Evolutionary conservation across 2,113 vertebrate genomes (phyloP).

Genomic region (Nannospalax galili): DNA sequence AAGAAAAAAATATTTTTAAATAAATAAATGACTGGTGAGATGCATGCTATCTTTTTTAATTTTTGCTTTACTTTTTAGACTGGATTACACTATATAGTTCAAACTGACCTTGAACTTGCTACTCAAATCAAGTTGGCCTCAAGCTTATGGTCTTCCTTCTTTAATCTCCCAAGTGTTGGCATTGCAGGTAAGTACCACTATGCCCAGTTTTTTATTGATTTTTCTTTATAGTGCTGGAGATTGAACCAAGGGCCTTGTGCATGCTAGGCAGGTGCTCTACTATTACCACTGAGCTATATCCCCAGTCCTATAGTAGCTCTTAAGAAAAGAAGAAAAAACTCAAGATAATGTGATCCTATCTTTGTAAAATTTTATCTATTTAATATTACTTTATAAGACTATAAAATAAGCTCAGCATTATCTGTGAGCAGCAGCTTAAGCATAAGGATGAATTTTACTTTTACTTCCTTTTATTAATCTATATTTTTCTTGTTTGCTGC

Average conservation of each 20-base stretch:
- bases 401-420: slow-evolving; percentile 27
- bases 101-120: neutral
- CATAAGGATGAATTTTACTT: slow-evolving; percentile 37
- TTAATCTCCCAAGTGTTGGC: neutral
- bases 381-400: neutral
- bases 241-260: neutral
- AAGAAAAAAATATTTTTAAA: neutral
- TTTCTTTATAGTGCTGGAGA: neutral
- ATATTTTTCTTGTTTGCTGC: neutral
- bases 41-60: neutral
- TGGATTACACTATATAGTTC: neutral
- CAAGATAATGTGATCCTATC: slow-evolving; percentile 10
- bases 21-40: neutral
- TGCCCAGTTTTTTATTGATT: neutral
- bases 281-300: neutral
- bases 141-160: neutral
- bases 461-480: slow-evolving; percentile 28
- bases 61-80: neutral
- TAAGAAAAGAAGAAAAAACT: neutral
- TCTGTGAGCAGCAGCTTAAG: slow-evolving; percentile 29
- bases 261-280: neutral
- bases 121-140: neutral
- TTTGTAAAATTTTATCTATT: neutral
- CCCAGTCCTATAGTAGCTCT: neutral
- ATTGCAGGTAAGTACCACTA: neutral